A percentile compares a stretch with the other conserved stretches of the same genome.
These are phyloP conservation scores for Papilio elwesi DNA, from an alignment of 2,888 invertebrate genomes.

Conservation along the genomic window DNA sequence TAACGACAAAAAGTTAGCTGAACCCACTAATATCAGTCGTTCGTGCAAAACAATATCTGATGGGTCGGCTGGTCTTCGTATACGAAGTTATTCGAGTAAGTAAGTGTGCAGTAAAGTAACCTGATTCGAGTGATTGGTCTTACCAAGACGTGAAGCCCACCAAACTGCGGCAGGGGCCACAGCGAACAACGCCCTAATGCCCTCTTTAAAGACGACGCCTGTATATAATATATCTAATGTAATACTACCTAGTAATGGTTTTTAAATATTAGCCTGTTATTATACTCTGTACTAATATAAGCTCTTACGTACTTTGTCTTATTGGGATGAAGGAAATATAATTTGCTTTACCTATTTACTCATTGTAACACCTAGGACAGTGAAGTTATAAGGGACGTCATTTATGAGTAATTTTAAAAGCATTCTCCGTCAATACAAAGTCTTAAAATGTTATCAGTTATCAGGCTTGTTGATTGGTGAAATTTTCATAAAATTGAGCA, in stretches of 20 bases:
- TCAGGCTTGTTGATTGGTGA: too few species aligned
- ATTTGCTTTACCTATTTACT: background rate
- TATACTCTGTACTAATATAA: constrained; percentile 3
- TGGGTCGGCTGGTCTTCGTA: too few species aligned
- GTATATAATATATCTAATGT: background rate
- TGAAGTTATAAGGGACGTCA: too few species aligned
- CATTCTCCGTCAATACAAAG: too few species aligned
- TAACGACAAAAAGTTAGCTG: too few species aligned
- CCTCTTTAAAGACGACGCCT: constrained; percentile 7
- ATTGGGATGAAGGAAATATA: background rate
- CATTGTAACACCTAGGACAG: too few species aligned
- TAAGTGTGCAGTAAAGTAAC: background rate
- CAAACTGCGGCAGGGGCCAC: constrained; percentile 6
- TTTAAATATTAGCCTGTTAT: constrained; percentile 9
- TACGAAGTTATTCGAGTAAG: background rate
- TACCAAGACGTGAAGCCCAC: constrained; percentile 12
- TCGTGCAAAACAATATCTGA: too few species aligned
- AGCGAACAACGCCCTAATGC: background rate
- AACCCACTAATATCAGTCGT: too few species aligned
- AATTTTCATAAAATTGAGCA: too few species aligned
- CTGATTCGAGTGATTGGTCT: constrained; percentile 19
- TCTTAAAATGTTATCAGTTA: too few species aligned
- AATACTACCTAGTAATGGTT: background rate
- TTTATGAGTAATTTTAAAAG: too few species aligned
- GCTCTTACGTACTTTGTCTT: background rate